A percentile compares a stretch with the other conserved stretches of the same genome.
Evolutionary conservation across 2,797 vertebrate species (phyloP).

Genomic region (Myotis daubentonii): DNA sequence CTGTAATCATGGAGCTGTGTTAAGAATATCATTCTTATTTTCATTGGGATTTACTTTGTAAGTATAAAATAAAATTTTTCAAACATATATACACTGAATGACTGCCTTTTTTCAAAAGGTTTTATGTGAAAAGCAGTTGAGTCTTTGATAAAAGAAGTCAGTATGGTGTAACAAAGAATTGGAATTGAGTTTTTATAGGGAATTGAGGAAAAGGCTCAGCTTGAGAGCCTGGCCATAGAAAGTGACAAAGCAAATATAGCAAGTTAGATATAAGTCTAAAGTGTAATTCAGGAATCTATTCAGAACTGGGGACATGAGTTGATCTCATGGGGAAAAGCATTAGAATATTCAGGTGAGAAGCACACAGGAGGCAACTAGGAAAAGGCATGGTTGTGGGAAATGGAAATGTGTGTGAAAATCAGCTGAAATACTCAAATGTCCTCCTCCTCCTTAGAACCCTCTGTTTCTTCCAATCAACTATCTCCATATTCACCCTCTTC

Average conservation of each 20-base stretch:
- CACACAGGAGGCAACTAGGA: not conserved
- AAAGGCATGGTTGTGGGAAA: not conserved
- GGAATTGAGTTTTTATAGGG: not conserved
- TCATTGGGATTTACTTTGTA: not conserved
- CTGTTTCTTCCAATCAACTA: not conserved
- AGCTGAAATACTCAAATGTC: not conserved
- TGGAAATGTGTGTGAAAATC: not conserved
- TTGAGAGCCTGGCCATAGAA: not conserved
- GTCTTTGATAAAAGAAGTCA: constrained; percentile 54
- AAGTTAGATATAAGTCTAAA: not conserved
- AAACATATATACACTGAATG: not conserved
- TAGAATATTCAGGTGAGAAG: not conserved
- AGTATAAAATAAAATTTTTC: not conserved
- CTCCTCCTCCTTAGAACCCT: not conserved
- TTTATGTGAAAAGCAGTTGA: constrained; percentile 22
- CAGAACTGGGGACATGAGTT: not conserved
- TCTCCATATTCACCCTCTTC: not conserved
- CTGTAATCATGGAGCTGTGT: not conserved
- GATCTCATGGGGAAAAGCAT: not conserved
- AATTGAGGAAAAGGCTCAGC: not conserved
- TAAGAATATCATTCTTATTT: not conserved
- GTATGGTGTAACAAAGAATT: constrained; percentile 16
- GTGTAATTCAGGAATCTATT: not conserved
- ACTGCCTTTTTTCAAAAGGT: not conserved
- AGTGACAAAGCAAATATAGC: not conserved